Evolutionary conservation across 2,888 invertebrate genomes (phyloP).

Genomic region (Brenthis ino): DNA sequence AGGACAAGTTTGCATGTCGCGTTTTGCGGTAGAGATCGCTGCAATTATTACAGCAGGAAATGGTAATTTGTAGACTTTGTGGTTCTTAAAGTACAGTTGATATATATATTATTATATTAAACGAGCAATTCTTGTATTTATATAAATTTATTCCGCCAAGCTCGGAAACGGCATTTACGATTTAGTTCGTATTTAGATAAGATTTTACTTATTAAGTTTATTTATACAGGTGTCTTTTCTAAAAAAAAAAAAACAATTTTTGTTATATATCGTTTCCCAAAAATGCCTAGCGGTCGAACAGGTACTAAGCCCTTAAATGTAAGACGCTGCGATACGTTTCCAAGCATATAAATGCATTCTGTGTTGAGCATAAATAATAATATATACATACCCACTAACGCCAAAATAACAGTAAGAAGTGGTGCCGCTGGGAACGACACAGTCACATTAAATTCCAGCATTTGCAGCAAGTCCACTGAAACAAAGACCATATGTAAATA

Average conservation of each 20-base stretch:
- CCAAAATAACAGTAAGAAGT: slow-evolving; percentile 97
- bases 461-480: slow-evolving; percentile 97
- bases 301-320: too few species aligned
- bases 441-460: slow-evolving; percentile 97
- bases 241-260: too few species aligned
- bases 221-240: too few species aligned
- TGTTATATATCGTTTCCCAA: too few species aligned
- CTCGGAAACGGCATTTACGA: too few species aligned
- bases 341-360: background rate
- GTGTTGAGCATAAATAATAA: background rate
- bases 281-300: too few species aligned
- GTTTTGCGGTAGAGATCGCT: slow-evolving; percentile 27
- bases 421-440: slow-evolving; percentile 98
- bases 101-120: slow-evolving; percentile 5
- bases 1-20: slow-evolving; percentile 30
- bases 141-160: too few species aligned
- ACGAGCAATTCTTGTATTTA: too few species aligned
- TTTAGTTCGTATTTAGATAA: too few species aligned
- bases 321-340: too few species aligned
- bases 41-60: slow-evolving; percentile 22
- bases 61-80: slow-evolving; percentile 25
- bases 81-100: slow-evolving; percentile 24
- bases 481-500: slow-evolving; percentile 51
- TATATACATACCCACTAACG: slow-evolving; percentile 94
- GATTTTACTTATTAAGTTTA: too few species aligned